Evolutionary conservation across 2,113 vertebrate species (phyloP).

Genomic region (Pachycephala philippinensis): DNA sequence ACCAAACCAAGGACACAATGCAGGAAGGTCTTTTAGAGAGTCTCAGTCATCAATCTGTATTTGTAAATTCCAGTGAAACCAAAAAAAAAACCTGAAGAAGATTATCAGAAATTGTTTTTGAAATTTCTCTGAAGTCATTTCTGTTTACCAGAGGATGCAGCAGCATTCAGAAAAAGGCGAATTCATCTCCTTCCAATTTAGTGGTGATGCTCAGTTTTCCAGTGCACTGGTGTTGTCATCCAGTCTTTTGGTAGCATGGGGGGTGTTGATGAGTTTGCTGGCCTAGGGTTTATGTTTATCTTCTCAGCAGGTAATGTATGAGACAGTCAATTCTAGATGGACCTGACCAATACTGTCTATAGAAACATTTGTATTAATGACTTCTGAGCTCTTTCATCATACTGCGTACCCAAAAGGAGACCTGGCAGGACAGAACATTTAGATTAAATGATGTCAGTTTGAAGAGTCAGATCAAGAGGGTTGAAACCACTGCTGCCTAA

Average conservation of each 20-base stretch:
- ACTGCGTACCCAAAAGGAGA: not conserved
- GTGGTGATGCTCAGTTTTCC: not conserved
- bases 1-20: not conserved
- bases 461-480: conserved; percentile 36
- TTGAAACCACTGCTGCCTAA: conserved; percentile 46
- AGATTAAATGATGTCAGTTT: conserved; percentile 40
- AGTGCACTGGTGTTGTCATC: not conserved
- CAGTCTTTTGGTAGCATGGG: not conserved
- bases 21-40: not conserved
- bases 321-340: not conserved
- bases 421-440: conserved; percentile 28
- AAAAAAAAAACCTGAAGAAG: not conserved
- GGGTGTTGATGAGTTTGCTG: conserved; percentile 15
- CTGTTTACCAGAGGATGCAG: not conserved
- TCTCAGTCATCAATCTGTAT: not conserved
- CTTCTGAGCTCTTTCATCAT: conserved; percentile 33
- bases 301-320: conserved; percentile 2
- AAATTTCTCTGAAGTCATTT: not conserved
- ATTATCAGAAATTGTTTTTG: not conserved
- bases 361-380: conserved; percentile 10
- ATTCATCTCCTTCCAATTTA: not conserved
- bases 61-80: not conserved
- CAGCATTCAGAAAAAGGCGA: not conserved
- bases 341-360: not conserved
- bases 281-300: conserved; percentile 21